phyloP scores from a whole-genome alignment of 1,140 invertebrate species.

The Drosophila ficusphila region DNA sequence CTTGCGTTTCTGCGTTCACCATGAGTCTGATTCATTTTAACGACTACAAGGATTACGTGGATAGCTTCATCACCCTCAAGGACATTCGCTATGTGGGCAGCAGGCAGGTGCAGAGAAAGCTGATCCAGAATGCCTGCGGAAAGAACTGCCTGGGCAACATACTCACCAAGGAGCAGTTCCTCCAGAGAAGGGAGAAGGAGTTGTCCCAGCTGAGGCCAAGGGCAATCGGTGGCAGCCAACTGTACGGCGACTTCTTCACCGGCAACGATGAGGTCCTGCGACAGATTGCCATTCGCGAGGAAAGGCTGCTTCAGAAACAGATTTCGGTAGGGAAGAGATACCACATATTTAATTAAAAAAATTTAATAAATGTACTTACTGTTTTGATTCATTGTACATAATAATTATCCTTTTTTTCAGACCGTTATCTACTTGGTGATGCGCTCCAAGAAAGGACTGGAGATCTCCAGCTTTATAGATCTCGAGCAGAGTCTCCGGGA shows the following conservation, averaged over 20 bases:
- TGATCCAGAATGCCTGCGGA: constrained; percentile 33
- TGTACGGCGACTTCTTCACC: constrained; percentile 20
- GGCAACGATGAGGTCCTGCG: constrained; percentile 32
- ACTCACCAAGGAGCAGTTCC: constrained; percentile 32
- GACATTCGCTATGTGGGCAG: constrained; percentile 44
- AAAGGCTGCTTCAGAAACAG: constrained; percentile 23
- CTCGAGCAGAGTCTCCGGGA: constrained; percentile 45
- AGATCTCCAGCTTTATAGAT: constrained; percentile 49
- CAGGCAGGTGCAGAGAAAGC: constrained; percentile 5
- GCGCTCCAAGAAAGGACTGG: constrained; percentile 39
- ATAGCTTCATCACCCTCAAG: constrained; percentile 36
- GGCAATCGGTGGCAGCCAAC: background rate
- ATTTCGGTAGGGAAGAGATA: constrained; percentile 32
- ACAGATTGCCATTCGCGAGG: constrained; percentile 42
- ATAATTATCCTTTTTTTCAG: background rate
- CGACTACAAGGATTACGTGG: constrained; percentile 39
- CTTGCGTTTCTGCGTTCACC: background rate
- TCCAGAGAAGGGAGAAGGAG: background rate
- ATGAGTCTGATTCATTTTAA: constrained; percentile 35
- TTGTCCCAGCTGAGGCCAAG: background rate
- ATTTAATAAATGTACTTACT: too few species aligned
- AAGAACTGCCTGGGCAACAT: constrained; percentile 29
- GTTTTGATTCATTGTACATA: too few species aligned
- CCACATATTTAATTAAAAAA: background rate
- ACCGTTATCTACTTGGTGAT: constrained; percentile 48